Conservation (phyloP, 2,797 vertebrate species). For the Amphiprion clarkii region DNA sequence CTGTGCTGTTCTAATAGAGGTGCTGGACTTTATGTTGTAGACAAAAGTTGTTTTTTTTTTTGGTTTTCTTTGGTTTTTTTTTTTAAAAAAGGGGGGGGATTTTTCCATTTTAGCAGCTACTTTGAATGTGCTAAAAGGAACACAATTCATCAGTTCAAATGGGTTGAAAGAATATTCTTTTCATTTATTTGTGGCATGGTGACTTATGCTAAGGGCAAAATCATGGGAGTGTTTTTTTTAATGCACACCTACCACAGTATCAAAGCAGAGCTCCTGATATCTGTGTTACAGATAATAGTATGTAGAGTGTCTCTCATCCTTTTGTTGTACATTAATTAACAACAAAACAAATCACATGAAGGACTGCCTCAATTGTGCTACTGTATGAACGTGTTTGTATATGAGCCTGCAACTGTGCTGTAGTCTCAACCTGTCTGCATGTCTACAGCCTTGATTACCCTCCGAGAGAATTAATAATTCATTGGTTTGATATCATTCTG, state of each 20-base stretch:
- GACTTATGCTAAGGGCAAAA: slow-evolving; percentile 5
- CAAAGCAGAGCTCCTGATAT: slow-evolving; percentile 17
- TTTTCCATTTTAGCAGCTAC: not conserved
- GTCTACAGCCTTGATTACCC: slow-evolving; percentile 39
- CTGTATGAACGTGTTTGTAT: slow-evolving; percentile 8
- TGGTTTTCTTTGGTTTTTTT: too few species aligned
- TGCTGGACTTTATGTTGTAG: too few species aligned
- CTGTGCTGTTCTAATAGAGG: too few species aligned
- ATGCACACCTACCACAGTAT: slow-evolving; percentile 4
- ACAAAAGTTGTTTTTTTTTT: too few species aligned
- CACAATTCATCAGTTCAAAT: not conserved
- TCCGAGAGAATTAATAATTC: slow-evolving; percentile 76
- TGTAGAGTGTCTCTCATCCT: slow-evolving; percentile 22
- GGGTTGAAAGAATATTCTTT: slow-evolving; percentile 2
- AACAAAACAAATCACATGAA: slow-evolving; percentile 4
- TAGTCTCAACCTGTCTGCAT: slow-evolving; percentile 26
- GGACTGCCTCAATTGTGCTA: slow-evolving; percentile 1
- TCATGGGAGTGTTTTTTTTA: slow-evolving; percentile 4
- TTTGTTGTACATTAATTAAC: slow-evolving; percentile 17
- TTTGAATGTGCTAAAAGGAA: not conserved
- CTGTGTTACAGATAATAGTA: slow-evolving; percentile 8
- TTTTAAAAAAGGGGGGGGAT: not conserved
- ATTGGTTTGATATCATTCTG: slow-evolving; percentile 61
- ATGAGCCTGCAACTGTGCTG: slow-evolving; percentile 6
- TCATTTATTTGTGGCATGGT: not conserved